Conservation (phyloP, 2,113 vertebrate genomes). For the Cranoglanis bouderius region DNA sequence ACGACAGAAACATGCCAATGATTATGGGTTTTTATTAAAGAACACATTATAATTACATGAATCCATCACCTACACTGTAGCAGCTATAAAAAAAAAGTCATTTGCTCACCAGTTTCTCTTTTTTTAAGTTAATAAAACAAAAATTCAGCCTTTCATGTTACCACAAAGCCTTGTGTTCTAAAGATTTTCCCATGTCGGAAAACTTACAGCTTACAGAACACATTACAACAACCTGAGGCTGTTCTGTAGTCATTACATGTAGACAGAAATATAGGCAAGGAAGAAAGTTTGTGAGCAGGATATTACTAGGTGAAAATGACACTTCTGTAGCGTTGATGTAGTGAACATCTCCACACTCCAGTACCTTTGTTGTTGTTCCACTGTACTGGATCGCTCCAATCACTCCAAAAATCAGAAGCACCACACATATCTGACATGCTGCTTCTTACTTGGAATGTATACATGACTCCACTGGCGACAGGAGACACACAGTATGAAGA, state of each 20-base stretch:
- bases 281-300: neutral
- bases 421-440: slow-evolving; percentile 66
- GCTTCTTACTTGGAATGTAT: slow-evolving; percentile 75
- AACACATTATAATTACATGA: neutral
- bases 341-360: neutral
- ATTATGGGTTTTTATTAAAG: neutral
- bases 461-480: slow-evolving; percentile 71
- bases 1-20: neutral
- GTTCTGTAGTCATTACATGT: neutral
- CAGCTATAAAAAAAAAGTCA: neutral
- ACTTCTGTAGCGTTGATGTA: neutral
- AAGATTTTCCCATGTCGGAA: neutral
- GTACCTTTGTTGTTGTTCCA: slow-evolving; percentile 62
- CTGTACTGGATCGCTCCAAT: slow-evolving; percentile 65
- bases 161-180: neutral
- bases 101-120: neutral
- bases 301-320: neutral
- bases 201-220: neutral
- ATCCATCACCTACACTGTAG: neutral
- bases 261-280: neutral
- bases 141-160: neutral
- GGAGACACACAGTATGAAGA: slow-evolving; percentile 68
- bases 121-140: neutral
- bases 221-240: neutral
- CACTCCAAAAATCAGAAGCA: slow-evolving; percentile 72